Conservation (phyloP, 2,113 vertebrate species). For the Danio rerio region DNA sequence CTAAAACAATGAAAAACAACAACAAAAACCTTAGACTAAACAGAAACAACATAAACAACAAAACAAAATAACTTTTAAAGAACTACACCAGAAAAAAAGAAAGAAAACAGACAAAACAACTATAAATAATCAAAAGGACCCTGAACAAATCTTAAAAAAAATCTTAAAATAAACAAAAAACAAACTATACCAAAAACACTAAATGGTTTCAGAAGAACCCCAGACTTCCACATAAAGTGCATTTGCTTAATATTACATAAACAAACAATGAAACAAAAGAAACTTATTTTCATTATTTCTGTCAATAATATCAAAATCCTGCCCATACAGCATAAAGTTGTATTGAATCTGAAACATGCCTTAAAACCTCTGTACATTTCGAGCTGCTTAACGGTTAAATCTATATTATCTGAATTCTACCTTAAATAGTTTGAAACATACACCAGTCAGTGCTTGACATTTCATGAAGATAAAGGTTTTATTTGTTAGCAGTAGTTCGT, state of each 20-base stretch:
- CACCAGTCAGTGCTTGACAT: constrained; percentile 80
- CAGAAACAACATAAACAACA: too few species aligned
- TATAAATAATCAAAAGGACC: too few species aligned
- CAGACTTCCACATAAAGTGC: neutral
- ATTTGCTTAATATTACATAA: neutral
- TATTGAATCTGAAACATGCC: neutral
- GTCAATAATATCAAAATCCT: neutral
- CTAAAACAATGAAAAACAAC: too few species aligned
- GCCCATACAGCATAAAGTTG: neutral
- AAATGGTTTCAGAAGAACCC: neutral
- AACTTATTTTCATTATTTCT: neutral
- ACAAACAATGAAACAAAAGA: neutral
- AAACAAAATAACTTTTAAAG: too few species aligned
- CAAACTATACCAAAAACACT: too few species aligned
- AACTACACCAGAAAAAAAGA: neutral
- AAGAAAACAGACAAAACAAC: neutral
- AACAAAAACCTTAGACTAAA: too few species aligned
- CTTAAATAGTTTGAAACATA: constrained; percentile 55
- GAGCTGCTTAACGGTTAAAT: neutral
- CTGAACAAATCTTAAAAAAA: neutral
- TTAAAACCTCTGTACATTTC: neutral
- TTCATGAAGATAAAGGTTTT: constrained; percentile 89
- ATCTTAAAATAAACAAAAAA: neutral
- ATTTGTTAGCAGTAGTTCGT: constrained; percentile 88
- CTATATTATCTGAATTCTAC: too few species aligned